Base-by-base conservation (phyloP, 1,140 invertebrate genomes). In the Tetramorium alpestre region DNA sequence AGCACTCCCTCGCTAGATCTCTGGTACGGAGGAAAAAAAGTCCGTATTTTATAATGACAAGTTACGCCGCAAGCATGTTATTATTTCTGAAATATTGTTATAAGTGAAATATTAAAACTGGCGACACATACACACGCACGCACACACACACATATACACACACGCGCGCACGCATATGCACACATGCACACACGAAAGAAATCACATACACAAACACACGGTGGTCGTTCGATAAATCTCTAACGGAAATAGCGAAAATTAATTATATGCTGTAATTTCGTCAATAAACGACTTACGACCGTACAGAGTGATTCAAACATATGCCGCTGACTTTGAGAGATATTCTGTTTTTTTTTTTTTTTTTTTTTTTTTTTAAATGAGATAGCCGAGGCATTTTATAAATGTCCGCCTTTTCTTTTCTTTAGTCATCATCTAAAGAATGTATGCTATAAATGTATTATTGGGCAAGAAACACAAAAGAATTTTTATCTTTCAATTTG, bases 31-130 rank as follows among this genome's bases (percentile, higher is more conserved):
- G 28, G 54, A 69, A 69, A 60, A 28, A 51, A 25, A 10, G n/a
- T 69, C 7, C 33, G 10, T 18, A 69, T 54, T 80, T 80, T 47
- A 76, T 76, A 75, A 75, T 78, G 44, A 65, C n/a, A 51, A 78
- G 11, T 78, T 78, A 78, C 60, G 60, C 76, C 76, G 58, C 76
- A 78, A 78, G 44, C 47, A 54, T 80, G 38, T 54, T n/a, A 51
- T 49, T 78, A 69, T 67, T 69, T 41, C 10, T 69, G 47, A 67
- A 41, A 80, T 54, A 18, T 49, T 78, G 16, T 60, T 78, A 64
- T 22, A 65, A 77, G 22, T 78, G 58, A 6, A 33, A 65, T 78
- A 78, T 64, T 78, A 33, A 44, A 44, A 76, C 6, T 75, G 72
- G 3, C 18, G 38, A 58, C 51, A 75, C 51, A 58, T 41, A 41